Percentiles rank a stretch among this genome's conserved stretches.
phyloP scores from a whole-genome alignment of 2,113 vertebrate genomes.

The Podarcis raffonei region DNA sequence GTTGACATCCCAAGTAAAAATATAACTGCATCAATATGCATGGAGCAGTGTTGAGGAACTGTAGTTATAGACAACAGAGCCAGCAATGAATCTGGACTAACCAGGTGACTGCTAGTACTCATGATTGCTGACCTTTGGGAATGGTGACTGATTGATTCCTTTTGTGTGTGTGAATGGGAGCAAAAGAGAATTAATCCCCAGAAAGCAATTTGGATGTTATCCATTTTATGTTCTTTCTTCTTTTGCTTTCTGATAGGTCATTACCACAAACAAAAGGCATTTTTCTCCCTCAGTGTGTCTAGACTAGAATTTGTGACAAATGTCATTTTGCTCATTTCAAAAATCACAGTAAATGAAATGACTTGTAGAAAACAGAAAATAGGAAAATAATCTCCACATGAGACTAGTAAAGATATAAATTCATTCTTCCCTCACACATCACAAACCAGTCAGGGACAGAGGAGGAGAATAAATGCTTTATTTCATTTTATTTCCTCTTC shows the following conservation, averaged over 20 bases:
- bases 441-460: neutral
- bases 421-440: neutral
- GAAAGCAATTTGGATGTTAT: neutral
- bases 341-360: conserved; percentile 8
- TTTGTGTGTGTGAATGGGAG: neutral
- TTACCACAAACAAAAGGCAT: neutral
- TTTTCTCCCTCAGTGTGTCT: neutral
- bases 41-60: no score
- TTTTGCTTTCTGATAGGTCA: neutral
- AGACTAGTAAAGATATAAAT: neutral
- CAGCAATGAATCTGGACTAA: no score
- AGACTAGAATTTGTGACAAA: neutral
- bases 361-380: neutral
- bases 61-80: no score
- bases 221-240: neutral
- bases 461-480: neutral
- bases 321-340: neutral
- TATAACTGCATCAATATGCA: no score
- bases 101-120: neutral
- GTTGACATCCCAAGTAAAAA: no score
- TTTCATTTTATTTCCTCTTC: neutral
- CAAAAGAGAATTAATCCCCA: neutral
- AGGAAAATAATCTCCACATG: neutral
- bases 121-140: neutral
- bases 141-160: neutral